A percentile compares a stretch with the other conserved stretches of the same genome.
These are phyloP conservation scores for Anas platyrhynchos DNA, from an alignment of 2,113 vertebrate species.

Conservation along the genomic window DNA sequence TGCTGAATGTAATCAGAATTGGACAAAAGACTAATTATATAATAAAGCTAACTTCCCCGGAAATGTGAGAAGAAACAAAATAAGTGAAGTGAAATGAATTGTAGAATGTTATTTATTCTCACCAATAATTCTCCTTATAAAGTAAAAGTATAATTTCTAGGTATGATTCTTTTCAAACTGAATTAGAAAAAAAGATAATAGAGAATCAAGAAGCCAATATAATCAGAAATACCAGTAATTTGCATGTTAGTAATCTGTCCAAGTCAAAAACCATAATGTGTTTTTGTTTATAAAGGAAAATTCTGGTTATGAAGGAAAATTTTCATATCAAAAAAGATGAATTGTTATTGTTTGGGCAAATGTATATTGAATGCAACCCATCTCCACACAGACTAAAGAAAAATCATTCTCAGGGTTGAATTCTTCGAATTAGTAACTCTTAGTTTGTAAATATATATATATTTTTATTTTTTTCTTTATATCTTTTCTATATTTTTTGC, in stretches of 20 bases:
- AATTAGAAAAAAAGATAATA: not conserved
- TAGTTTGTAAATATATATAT: not conserved
- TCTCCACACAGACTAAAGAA: not conserved
- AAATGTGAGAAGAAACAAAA: not conserved
- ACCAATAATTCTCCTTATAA: not conserved
- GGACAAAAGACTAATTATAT: slow-evolving; percentile 9
- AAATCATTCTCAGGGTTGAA: not conserved
- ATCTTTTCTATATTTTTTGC: not conserved
- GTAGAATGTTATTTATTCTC: not conserved
- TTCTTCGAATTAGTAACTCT: not conserved
- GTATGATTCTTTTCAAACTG: not conserved
- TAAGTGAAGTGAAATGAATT: not conserved
- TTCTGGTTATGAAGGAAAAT: not conserved
- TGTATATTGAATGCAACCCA: not conserved
- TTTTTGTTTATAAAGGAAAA: not conserved
- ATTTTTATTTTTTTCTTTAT: not conserved
- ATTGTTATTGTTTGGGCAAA: not conserved
- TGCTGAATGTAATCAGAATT: slow-evolving; percentile 19
- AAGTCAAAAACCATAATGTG: not conserved
- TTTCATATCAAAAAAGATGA: not conserved
- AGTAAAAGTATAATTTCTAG: not conserved
- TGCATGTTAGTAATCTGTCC: not conserved
- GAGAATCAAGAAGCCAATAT: not conserved
- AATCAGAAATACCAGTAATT: not conserved
- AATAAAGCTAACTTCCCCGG: not conserved